Base-by-base conservation (phyloP, 2,888 invertebrate species). In the Allolobophora icterica region DNA sequence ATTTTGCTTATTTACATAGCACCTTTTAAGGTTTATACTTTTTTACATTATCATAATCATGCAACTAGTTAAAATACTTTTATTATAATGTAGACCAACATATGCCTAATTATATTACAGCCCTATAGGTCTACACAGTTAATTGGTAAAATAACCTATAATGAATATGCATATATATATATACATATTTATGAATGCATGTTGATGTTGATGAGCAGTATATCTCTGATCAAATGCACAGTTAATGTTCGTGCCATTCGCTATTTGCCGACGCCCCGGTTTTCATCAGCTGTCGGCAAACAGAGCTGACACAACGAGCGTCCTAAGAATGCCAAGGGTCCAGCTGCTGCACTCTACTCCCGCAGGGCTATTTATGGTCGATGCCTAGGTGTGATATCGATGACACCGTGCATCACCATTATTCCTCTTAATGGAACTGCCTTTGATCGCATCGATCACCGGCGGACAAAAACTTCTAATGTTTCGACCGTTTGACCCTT, bases 311-410 rank as follows among this genome's bases (percentile, higher is more conserved):
- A 24, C 52, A 1, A 24, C 52, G 24, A 71, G 71, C 71, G 71
- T n/a, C 71, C 6, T n/a, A n/a, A 13, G 71, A 71, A 71, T n/a
- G 71, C n/a, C 30, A 71, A 30, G 52, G 8, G 71, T 11, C n/a
- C 71, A n/a, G n/a, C 71, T 71, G 52, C 42, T 1, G 42, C 42
- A 42, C 13, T 42, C 42, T 42, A 17, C 42, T 42, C 13, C 52
- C 6, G 52, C 52, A 52, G 52, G 52, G 71, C 30, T 3, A 30
- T 71, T 71, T 71, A 71, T 71, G 0, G 11, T 71, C 71, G 71
- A 71, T n/a, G 71, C 71, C 17, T n/a, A 71, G 71, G 71, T 71
- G 71, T 71, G 71, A 71, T 71, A 71, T 71, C 71, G 71, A 71
- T n/a, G 71, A 71, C 71, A n/a, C 71, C 30, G 1, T n/a, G 11